Evolutionary conservation across 1,140 invertebrate genomes (phyloP), one percentile per base, ranked within the genome.

Genomic region (Trypoxylus dichotomus): DNA sequence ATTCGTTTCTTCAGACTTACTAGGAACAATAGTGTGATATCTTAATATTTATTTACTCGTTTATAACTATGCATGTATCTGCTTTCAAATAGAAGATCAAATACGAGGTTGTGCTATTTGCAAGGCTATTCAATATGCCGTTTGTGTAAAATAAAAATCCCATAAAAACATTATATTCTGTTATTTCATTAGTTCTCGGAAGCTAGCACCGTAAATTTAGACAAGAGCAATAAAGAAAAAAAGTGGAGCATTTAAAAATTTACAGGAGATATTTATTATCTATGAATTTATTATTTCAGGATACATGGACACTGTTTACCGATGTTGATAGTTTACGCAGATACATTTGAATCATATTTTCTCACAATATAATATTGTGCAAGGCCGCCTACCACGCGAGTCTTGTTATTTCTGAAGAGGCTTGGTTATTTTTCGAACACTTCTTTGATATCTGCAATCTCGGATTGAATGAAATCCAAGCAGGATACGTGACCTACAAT

Each of bases 281-380:
- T 54, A 54, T n/a, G 19, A 54, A 54, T 54, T 54, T 54, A 54
- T 54, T 54, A 54, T 54, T 54, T 54, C 19, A 54, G 47, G 47
- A 54, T 54, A 54, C 19, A 54, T 19, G 19, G 47, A n/a, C 15
- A 54, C 19, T 54, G 47, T 19, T 54, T 54, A 54, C 42, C 42
- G 42, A 54, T 54, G 47, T 54, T 54, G 47, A 54, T 54, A 54
- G 47, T 54, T 54, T 54, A 47, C 43, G 13, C 13, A 54, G 13
- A 54, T 54, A 54, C 47, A 54, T 54, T 54, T 54, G 47, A 54
- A 54, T 54, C 47, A 54, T 54, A 54, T 19, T 54, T 54, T 54
- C 13, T 54, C 47, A 54, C 47, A 54, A 54, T 54, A 21, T 54
- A 15, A 54, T 54, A n/a, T 54, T 54, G 47, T 54, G 47, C 15